Conservation (phyloP, 2,113 vertebrate species). For the Macquaria australasica region DNA sequence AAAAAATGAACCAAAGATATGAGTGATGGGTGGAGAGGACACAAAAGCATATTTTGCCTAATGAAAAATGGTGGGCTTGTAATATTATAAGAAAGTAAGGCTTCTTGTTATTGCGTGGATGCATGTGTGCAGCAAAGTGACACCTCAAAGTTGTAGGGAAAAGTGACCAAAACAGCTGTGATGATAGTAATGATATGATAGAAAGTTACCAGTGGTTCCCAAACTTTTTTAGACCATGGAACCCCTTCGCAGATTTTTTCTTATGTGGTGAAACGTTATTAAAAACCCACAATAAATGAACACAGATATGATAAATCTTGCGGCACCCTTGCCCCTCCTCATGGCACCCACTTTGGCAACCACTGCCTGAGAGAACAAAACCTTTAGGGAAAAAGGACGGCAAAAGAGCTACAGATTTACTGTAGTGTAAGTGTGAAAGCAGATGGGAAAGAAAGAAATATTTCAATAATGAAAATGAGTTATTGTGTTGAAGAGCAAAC, state of each 20-base stretch:
- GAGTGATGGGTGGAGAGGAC: conserved; percentile 2
- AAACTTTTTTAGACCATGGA: neutral
- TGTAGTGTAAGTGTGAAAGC: neutral
- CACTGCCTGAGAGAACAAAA: neutral
- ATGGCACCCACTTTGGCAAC: neutral
- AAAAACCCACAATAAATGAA: neutral
- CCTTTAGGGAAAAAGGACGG: neutral
- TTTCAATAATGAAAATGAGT: neutral
- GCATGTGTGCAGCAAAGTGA: neutral
- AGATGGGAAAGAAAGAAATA: neutral
- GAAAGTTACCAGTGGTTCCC: neutral
- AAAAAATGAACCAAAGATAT: conserved; percentile 16
- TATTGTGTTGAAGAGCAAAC: neutral
- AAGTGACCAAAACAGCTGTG: neutral
- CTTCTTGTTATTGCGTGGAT: neutral
- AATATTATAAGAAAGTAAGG: conserved; percentile 1
- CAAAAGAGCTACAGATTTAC: neutral
- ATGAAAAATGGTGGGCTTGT: neutral
- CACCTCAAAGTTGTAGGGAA: neutral
- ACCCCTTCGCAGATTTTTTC: neutral
- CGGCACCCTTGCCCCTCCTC: neutral
- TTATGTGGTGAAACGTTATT: neutral
- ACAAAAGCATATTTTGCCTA: neutral
- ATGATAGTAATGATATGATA: neutral
- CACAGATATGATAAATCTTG: neutral